Evolutionary conservation across 23 tunicate genomes (phyloP).

Genomic region (Phallusia fumigata): DNA sequence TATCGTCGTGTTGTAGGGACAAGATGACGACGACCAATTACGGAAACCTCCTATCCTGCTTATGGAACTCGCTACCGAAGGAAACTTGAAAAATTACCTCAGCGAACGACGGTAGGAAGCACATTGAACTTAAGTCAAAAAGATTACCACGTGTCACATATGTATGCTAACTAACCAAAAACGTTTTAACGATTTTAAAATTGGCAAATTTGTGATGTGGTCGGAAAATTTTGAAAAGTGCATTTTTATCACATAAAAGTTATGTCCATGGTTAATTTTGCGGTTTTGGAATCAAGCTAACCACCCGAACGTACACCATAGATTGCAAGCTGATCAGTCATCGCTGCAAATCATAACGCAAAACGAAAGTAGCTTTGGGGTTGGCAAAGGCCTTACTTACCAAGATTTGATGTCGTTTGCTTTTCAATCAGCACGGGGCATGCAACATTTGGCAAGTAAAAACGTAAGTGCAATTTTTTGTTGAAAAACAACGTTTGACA

Average conservation of each 20-base stretch:
- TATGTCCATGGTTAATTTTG: too few species aligned
- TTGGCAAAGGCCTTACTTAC: conserved; percentile 26
- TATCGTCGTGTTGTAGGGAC: not conserved
- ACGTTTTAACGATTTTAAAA: too few species aligned
- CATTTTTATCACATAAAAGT: too few species aligned
- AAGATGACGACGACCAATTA: conserved; percentile 1
- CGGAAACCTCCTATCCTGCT: conserved; percentile 54
- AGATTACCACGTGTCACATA: too few species aligned
- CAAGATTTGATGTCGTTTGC: conserved; percentile 52
- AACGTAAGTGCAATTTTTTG: conserved; percentile 28
- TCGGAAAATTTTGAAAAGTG: too few species aligned
- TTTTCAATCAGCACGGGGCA: conserved; percentile 61
- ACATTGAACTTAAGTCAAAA: too few species aligned
- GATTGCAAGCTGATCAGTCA: not conserved
- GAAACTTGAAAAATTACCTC: conserved; percentile 53
- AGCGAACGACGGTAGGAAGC: conserved; percentile 23
- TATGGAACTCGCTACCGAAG: conserved; percentile 51
- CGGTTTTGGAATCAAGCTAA: too few species aligned
- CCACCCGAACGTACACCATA: not conserved
- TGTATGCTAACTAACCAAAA: too few species aligned
- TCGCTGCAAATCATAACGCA: not conserved
- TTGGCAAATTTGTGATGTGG: too few species aligned
- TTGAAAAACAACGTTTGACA: too few species aligned
- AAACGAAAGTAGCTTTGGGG: not conserved
- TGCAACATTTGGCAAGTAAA: conserved; percentile 69